phyloP scores from a whole-genome alignment of 1,140 invertebrate species.

The Paramacrobiotus metropolitanus region DNA sequence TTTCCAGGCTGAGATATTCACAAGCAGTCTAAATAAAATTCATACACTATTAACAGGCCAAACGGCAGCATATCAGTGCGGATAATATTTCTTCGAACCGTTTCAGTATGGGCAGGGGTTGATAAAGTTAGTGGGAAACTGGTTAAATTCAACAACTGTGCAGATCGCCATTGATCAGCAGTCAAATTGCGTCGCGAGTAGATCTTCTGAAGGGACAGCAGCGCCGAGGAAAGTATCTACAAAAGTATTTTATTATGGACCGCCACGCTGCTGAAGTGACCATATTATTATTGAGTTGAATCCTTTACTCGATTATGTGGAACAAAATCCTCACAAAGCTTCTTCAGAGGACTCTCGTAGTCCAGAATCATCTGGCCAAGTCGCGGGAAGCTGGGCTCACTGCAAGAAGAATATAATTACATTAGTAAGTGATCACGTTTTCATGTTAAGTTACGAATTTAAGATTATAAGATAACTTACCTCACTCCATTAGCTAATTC shows the following conservation, averaged over 20 bases:
- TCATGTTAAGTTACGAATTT: slow-evolving; percentile 6
- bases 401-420: slow-evolving; percentile 18
- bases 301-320: slow-evolving; percentile 51
- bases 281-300: slow-evolving; percentile 7
- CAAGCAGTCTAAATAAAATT: slow-evolving; percentile 46
- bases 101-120: slow-evolving; percentile 78
- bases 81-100: slow-evolving; percentile 21
- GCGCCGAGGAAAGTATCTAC: slow-evolving; percentile 45
- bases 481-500: slow-evolving; percentile 74
- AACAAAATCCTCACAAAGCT: slow-evolving; percentile 85
- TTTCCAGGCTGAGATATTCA: slow-evolving; percentile 82
- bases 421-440: no score
- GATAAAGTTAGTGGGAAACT: slow-evolving; percentile 69
- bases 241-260: slow-evolving; percentile 10
- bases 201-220: slow-evolving; percentile 61
- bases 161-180: slow-evolving; percentile 74
- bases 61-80: neutral
- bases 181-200: slow-evolving; percentile 70
- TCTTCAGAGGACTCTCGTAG: slow-evolving; percentile 84
- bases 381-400: slow-evolving; percentile 73
- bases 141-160: slow-evolving; percentile 77
- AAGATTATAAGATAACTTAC: slow-evolving; percentile 17
- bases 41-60: neutral
- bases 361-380: slow-evolving; percentile 92
- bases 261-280: no score